Evolutionary conservation across 2,797 vertebrate species (phyloP).

Genomic region (Limnodromus scolopaceus): DNA sequence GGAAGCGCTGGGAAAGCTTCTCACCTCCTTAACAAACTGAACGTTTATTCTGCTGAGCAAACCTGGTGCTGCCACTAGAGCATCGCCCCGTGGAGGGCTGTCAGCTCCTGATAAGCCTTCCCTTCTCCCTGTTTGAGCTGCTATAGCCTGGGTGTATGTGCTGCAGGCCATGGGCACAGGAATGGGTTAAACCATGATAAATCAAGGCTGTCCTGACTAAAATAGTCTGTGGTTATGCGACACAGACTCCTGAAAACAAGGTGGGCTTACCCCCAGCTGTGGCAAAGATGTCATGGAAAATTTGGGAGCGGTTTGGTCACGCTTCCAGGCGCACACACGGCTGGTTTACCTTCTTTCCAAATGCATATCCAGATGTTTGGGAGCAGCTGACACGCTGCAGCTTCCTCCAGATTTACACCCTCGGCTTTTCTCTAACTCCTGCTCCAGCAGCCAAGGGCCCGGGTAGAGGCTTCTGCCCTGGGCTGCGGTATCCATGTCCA

Average conservation of each 20-base stretch:
- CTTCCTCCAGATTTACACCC: not conserved
- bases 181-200: not conserved
- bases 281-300: not conserved
- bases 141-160: not conserved
- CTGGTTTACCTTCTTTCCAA: not conserved
- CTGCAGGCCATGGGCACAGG: not conserved
- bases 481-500: not conserved
- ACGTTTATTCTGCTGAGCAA: constrained; percentile 27
- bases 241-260: not conserved
- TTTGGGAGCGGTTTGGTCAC: not conserved
- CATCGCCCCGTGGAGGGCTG: not conserved
- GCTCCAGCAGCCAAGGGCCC: not conserved
- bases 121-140: not conserved
- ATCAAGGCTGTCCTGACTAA: not conserved
- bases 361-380: not conserved
- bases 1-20: not conserved
- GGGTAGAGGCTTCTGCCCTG: not conserved
- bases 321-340: rapidly evolving
- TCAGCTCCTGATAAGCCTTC: constrained; percentile 26
- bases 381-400: not conserved
- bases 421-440: not conserved
- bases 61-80: not conserved
- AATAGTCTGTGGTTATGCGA: not conserved
- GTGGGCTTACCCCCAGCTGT: not conserved
- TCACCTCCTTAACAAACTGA: not conserved